Evolutionary conservation across 2,888 invertebrate genomes (phyloP), one percentile per base, ranked within the genome.

Genomic region (Pilophorus perplexus): DNA sequence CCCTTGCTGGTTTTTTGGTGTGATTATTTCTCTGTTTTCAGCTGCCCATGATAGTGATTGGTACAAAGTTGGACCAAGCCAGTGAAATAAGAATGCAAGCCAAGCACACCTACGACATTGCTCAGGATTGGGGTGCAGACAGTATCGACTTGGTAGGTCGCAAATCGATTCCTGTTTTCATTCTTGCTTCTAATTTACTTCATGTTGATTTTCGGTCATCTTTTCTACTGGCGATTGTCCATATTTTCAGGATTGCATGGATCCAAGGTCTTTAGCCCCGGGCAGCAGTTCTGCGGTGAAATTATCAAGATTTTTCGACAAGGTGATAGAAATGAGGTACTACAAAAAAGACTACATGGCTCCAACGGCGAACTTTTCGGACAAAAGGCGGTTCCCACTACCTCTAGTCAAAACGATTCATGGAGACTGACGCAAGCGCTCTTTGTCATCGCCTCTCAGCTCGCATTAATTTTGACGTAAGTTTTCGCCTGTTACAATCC

Each of bases 231-330:
- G n/a, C n/a, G n/a, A n/a, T n/a, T n/a, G n/a, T n/a, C n/a, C n/a
- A n/a, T n/a, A n/a, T n/a, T 62, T 62, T 14, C 64, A 84, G 84
- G 83, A 85, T 74, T 83, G 83, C 74, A 78, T 80, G 70, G 81
- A 82, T 78, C 80, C 76, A 69, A 87, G 91, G 71, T 90, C 91
- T 71, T 79, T 97, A 68, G 91, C 93, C n/a, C 92, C 97, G 3
- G 97, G 96, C 1, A 90, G 93, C 2, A 92, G 93, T 66, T 94
- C 95, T 76, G 88, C 95, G 6, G 94, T 98, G 0, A 95, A 95
- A 78, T 78, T 98, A 25, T 89, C 91, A 1, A 83, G 93, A 74
- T 98, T 97, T 80, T 95, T 95, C 77, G 97, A 98, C 79, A 91
- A 91, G 78, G 85, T 88, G 10, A 84, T 85, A 68, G 83, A 85